phyloP scores from a whole-genome alignment of 1,140 invertebrate genomes.

The Drosophila arizonae region DNA sequence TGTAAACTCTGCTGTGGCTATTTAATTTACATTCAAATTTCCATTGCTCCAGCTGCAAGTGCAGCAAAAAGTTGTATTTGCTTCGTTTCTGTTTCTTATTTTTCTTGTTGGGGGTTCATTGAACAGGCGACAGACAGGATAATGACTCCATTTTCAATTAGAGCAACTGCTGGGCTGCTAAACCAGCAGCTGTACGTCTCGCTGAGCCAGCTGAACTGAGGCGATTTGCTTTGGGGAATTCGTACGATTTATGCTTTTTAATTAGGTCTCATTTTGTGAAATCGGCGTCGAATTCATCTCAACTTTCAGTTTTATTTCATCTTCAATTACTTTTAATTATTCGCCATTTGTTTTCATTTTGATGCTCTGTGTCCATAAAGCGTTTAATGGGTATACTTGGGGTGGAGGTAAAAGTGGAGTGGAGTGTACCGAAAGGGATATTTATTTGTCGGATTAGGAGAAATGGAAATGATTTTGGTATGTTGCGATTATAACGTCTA shows the following conservation, averaged over 20 bases:
- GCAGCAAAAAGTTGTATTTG: constrained; percentile 29
- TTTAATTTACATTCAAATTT: constrained; percentile 39
- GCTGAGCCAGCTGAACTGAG: too few relatives aligned
- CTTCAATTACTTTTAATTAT: constrained; percentile 74
- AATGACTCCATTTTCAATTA: constrained; percentile 44
- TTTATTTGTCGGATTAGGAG: not conserved
- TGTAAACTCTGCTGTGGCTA: constrained; percentile 12
- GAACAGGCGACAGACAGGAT: constrained; percentile 35
- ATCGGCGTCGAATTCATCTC: constrained; percentile 36
- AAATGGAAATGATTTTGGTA: too few relatives aligned
- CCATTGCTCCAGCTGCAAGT: constrained; percentile 30
- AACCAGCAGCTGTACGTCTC: too few relatives aligned
- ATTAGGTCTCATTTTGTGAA: constrained; percentile 52
- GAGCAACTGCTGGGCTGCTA: not conserved
- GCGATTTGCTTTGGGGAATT: constrained; percentile 1
- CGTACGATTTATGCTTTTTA: constrained; percentile 52
- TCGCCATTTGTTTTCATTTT: constrained; percentile 68
- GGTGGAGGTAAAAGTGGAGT: too few relatives aligned
- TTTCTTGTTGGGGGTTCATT: constrained; percentile 32
- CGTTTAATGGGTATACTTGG: not conserved
- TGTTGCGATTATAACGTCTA: too few relatives aligned
- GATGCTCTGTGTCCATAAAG: constrained; percentile 2
- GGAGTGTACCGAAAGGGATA: not conserved
- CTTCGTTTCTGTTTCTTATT: not conserved
- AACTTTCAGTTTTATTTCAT: constrained; percentile 61